Conservation (phyloP, 1,140 invertebrate species). For the Drosophila kurseongensis region DNA sequence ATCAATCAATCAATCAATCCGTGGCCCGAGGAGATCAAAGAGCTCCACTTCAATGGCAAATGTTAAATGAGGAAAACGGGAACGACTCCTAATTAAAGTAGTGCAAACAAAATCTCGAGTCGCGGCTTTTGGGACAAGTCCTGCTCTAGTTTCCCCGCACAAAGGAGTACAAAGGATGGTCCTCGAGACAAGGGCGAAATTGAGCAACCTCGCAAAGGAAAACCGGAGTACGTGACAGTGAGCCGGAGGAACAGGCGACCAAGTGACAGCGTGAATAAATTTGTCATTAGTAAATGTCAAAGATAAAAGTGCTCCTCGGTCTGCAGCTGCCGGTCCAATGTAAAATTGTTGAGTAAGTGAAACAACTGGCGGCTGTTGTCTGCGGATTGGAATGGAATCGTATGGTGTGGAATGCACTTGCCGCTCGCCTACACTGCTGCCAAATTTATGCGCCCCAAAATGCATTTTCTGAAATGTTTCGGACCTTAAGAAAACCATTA, state of each 20-base stretch:
- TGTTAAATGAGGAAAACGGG: conserved; percentile 18
- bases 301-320: conserved; percentile 70
- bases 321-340: conserved; percentile 52
- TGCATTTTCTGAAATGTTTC: background rate
- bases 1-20: conserved; percentile 58
- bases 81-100: conserved; percentile 61
- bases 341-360: conserved; percentile 59
- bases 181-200: conserved; percentile 8
- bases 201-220: conserved; percentile 6
- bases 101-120: conserved; percentile 63
- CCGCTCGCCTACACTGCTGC: conserved; percentile 28
- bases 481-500: conserved; percentile 2
- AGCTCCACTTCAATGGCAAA: conserved; percentile 57
- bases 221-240: conserved; percentile 32
- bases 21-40: conserved; percentile 60
- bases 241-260: conserved; percentile 52
- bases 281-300: conserved; percentile 82
- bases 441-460: conserved; percentile 27
- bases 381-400: conserved; percentile 47
- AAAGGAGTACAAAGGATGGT: conserved; percentile 37
- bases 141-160: conserved; percentile 49
- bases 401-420: conserved; percentile 60
- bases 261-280: conserved; percentile 82
- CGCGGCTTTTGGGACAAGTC: conserved; percentile 36
- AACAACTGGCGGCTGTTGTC: conserved; percentile 67